Percentiles rank a stretch among this genome's conserved stretches.
These are phyloP conservation scores for Buphagus erythrorhynchus DNA, from an alignment of 2,797 vertebrate species.

Conservation along the genomic window DNA sequence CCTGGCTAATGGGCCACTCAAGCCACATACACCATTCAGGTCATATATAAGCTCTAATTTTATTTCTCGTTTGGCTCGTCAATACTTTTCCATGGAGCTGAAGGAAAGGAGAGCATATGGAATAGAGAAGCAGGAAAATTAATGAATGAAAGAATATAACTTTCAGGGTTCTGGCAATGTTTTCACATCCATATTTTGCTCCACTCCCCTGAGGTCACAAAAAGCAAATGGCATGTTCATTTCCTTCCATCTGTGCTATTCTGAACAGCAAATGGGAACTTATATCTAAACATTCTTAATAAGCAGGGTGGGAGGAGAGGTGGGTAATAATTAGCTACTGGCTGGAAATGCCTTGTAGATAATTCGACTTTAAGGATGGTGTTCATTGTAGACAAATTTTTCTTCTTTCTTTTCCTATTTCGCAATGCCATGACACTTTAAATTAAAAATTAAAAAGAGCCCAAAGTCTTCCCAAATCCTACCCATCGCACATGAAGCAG, in stretches of 20 bases:
- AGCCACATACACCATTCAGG: slow-evolving; percentile 3
- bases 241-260: slow-evolving; percentile 68
- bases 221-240: slow-evolving; percentile 70
- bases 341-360: background rate
- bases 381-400: background rate
- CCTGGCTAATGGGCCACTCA: background rate
- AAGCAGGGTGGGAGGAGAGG: slow-evolving; percentile 21
- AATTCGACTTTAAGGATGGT: background rate
- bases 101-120: slow-evolving; percentile 57
- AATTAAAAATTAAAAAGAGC: background rate
- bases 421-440: background rate
- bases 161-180: slow-evolving; percentile 62
- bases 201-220: slow-evolving; percentile 53
- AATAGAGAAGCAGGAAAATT: slow-evolving; percentile 63
- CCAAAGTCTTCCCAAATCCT: background rate
- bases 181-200: slow-evolving; percentile 61
- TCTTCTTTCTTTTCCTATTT: background rate
- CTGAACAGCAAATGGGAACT: slow-evolving; percentile 32
- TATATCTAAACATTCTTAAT: slow-evolving; percentile 59
- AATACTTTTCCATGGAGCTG: slow-evolving; percentile 45
- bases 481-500: background rate
- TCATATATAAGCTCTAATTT: slow-evolving; percentile 50
- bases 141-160: slow-evolving; percentile 66
- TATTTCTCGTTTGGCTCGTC: slow-evolving; percentile 59
- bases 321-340: slow-evolving; percentile 49